Evolutionary conservation across 2,113 vertebrate species (phyloP).

Genomic region (Todiramphus chloris): DNA sequence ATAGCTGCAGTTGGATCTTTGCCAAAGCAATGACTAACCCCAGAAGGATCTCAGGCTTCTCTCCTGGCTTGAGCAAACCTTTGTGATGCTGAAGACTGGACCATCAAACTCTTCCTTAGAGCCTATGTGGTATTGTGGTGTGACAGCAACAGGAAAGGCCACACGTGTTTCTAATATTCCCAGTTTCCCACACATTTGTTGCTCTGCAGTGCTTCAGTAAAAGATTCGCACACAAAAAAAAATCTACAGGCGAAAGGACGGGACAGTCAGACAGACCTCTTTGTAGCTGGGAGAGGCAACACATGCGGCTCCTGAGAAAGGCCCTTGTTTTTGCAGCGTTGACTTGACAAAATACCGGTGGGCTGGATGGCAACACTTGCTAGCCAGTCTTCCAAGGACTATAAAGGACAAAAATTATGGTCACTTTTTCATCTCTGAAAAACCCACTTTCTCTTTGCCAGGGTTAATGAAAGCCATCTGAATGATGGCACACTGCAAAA

Average conservation of each 20-base stretch:
- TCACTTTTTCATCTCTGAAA: neutral
- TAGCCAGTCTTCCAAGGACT: constrained; percentile 83
- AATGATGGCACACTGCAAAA: neutral
- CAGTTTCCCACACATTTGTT: neutral
- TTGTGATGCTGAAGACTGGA: neutral
- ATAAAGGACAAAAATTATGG: constrained; percentile 1
- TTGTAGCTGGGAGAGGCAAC: constrained; percentile 71
- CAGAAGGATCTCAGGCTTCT: neutral
- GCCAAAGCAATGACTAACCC: neutral
- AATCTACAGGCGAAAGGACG: neutral
- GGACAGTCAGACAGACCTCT: constrained; percentile 78
- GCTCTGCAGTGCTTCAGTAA: neutral
- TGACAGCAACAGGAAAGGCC: neutral
- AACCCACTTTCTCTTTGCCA: neutral
- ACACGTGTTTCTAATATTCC: neutral
- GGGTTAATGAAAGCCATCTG: neutral
- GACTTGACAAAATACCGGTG: neutral
- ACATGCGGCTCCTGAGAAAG: constrained; percentile 17
- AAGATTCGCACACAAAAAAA: neutral
- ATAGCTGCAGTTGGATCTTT: neutral
- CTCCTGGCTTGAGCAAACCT: neutral
- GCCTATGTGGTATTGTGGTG: neutral
- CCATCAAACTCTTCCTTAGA: neutral
- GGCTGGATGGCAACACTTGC: constrained; percentile 71
- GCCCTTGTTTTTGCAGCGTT: constrained; percentile 61